Evolutionary conservation across 2,888 invertebrate genomes (phyloP), one percentile per base, ranked within the genome.

Genomic region (Papilio gigon): DNA sequence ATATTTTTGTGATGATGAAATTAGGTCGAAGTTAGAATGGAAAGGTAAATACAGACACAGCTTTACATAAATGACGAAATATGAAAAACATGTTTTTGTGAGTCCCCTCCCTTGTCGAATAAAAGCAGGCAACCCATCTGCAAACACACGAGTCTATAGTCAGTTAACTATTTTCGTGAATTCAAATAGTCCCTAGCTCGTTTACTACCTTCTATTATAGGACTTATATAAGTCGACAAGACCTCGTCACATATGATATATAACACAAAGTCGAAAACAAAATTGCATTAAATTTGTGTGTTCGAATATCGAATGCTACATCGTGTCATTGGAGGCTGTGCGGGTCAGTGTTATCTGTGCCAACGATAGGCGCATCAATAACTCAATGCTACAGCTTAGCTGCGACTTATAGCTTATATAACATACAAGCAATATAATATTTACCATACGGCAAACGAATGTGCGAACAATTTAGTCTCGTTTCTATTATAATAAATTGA

Each of bases 321-420:
- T 4, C 4, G 25, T 33, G 58, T 20, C 9, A 35, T 30, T n/a
- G 17, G 33, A 35, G 30, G 17, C 33, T 59, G 11, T n/a, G 30
- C 8, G 0, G 59, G 5, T 35, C 35, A 17, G 12, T 59, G 35
- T 59, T 22, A 59, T 22, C 59, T 17, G 59, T 59, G 33, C 33
- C 33, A 59, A 59, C 59, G n/a, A n/a, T 35, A 35, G 35, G 1
- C 12, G 12, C 59, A 35, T 22, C 12, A 37, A 59, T 59, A 59
- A 59, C 59, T 37, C 22, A 22, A 35, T 22, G 59, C 12, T 59
- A 59, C 59, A 59, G 59, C 35, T 59, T 59, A 59, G 22, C 59
- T 35, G 22, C 17, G 22, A 59, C 33, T 35, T 35, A 22, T 33
- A 12, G 12, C 30, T 30, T 27, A 30, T n/a, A 17, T 56, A 30